Evolutionary conservation across 2,797 vertebrate genomes (phyloP).

Genomic region (Anas acuta): DNA sequence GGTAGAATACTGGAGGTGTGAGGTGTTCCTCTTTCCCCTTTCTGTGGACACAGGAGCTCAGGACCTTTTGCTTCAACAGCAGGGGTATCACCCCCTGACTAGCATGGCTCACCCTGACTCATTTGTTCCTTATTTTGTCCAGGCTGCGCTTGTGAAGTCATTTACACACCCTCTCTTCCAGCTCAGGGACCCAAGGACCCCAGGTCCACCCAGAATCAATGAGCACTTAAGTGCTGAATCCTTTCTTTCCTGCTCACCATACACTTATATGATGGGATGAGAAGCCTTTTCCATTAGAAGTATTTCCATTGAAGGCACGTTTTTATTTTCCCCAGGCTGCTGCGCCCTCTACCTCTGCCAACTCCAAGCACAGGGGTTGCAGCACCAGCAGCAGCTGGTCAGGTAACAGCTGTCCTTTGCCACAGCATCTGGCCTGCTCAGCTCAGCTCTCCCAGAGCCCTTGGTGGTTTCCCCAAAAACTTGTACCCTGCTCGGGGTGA

Average conservation of each 20-base stretch:
- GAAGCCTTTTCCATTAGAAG: not conserved
- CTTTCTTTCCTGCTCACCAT: not conserved
- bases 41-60: not conserved
- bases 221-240: not conserved
- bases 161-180: not conserved
- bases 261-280: not conserved
- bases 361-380: not conserved
- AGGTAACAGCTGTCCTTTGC: not conserved
- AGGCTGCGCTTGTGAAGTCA: not conserved
- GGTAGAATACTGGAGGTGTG: not conserved
- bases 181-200: not conserved
- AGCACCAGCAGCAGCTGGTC: not conserved
- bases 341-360: not conserved
- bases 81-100: too few species aligned
- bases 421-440: not conserved
- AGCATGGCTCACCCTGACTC: fast-evolving
- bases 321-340: not conserved
- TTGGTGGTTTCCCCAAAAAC: not conserved
- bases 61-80: not conserved
- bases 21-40: not conserved
- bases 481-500: not conserved
- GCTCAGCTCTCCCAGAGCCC: not conserved
- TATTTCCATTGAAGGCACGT: not conserved
- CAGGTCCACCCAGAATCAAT: too few species aligned
- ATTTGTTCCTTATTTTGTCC: not conserved